These are phyloP conservation scores for Ganaspis brasiliensis DNA, from an alignment of 2,888 invertebrate genomes.

Conservation along the genomic window DNA sequence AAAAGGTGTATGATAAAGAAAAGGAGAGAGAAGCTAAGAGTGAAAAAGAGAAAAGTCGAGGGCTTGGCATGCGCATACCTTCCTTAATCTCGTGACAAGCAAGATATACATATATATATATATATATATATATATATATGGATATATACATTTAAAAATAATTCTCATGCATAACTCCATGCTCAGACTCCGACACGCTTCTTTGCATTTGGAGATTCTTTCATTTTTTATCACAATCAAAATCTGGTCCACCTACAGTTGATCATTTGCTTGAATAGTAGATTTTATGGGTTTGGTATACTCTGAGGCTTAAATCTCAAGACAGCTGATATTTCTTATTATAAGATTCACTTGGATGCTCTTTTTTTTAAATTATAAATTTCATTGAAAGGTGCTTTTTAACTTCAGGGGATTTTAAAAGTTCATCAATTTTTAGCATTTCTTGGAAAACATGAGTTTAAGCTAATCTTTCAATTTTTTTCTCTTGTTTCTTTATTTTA, in stretches of 20 bases:
- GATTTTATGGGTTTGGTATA: constrained; percentile 3
- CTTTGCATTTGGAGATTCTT: constrained; percentile 32
- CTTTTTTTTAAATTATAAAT: too few species aligned
- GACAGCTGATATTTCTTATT: constrained; percentile 4
- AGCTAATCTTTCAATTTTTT: too few species aligned
- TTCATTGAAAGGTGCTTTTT: too few species aligned
- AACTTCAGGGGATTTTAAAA: too few species aligned
- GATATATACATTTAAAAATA: constrained; percentile 20
- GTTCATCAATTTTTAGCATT: too few species aligned
- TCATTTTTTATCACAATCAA: constrained; percentile 28
- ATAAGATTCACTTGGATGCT: too few species aligned
- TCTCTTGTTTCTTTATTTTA: too few species aligned
- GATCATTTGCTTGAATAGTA: constrained; percentile 19
- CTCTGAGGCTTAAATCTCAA: background rate
- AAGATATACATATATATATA: constrained; percentile 25
- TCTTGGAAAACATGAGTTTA: too few species aligned
- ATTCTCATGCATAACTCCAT: constrained; percentile 42
- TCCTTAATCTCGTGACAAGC: constrained; percentile 49
- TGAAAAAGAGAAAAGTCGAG: constrained; percentile 49
- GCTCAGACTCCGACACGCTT: constrained; percentile 30
- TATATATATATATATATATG: too few species aligned
- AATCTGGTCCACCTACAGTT: constrained; percentile 35
- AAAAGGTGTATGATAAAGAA: constrained; percentile 42
- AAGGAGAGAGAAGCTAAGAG: constrained; percentile 26
- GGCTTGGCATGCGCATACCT: constrained; percentile 59